Percentiles rank a stretch among this genome's conserved stretches.
phyloP scores from a whole-genome alignment of 2,888 invertebrate genomes.

The Epinotia ramella region DNA sequence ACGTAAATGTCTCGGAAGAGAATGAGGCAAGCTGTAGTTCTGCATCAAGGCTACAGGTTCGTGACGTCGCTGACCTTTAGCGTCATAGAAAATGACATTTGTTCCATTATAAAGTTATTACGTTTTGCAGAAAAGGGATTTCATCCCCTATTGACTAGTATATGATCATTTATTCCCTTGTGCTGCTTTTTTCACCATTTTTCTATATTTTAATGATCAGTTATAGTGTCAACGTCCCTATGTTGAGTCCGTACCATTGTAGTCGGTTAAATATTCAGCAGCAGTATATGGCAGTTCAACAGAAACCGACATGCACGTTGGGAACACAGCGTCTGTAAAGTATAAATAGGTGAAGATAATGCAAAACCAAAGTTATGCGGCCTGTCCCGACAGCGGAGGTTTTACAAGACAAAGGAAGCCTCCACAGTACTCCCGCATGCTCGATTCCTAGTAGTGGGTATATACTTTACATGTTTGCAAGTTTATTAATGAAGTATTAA shows the following conservation, averaged over 20 bases:
- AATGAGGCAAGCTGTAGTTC: too few relatives aligned
- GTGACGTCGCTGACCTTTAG: too few relatives aligned
- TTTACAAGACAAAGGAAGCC: conserved; percentile 40
- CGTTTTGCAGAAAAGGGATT: too few relatives aligned
- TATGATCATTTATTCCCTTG: too few relatives aligned
- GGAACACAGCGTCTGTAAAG: conserved; percentile 10
- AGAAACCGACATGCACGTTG: conserved; percentile 1
- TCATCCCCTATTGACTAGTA: too few relatives aligned
- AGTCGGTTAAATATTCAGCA: neutral
- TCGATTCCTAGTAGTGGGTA: conserved; percentile 15
- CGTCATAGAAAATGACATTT: too few relatives aligned
- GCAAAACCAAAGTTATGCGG: conserved; percentile 43
- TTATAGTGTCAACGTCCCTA: too few relatives aligned
- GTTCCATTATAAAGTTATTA: too few relatives aligned
- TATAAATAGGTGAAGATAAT: conserved; percentile 35
- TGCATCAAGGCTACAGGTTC: too few relatives aligned
- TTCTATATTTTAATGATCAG: too few relatives aligned
- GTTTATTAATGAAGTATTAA: neutral
- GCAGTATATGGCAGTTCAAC: neutral
- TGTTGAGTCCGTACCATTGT: neutral
- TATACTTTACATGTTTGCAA: conserved; percentile 20
- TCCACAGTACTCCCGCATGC: conserved; percentile 29
- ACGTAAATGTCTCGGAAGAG: too few relatives aligned
- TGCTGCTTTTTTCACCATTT: too few relatives aligned
- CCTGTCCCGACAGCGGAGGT: conserved; percentile 28